Evolutionary conservation across 2,888 invertebrate genomes (phyloP).

Genomic region (Trachelus iudaicus): DNA sequence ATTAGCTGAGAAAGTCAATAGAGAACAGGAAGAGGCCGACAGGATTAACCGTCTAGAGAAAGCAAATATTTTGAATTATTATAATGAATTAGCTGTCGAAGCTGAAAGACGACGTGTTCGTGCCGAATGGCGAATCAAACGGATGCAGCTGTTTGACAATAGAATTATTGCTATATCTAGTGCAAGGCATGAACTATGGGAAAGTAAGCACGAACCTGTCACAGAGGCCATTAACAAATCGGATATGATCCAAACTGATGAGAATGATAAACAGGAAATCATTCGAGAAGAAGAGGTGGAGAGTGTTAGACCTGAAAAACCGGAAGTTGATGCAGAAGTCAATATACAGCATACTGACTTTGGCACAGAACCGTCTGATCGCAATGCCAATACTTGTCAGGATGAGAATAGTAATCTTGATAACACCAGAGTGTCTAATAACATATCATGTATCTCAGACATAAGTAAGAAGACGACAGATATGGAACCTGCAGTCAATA

Average conservation of each 20-base stretch:
- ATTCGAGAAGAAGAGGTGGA: conserved; percentile 65
- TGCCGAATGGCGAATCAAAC: conserved; percentile 71
- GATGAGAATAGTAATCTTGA: conserved; percentile 20
- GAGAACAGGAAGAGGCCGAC: conserved; percentile 45
- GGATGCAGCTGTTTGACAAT: conserved; percentile 54
- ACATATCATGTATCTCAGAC: background rate
- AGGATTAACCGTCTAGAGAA: conserved; percentile 32
- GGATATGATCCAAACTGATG: conserved; percentile 27
- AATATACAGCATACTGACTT: background rate
- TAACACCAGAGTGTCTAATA: background rate
- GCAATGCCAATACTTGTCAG: conserved; percentile 4
- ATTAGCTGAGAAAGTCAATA: conserved; percentile 33
- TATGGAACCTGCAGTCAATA: background rate
- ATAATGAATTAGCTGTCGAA: conserved; percentile 72
- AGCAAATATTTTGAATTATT: conserved; percentile 72
- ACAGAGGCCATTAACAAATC: background rate
- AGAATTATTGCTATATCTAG: conserved; percentile 39
- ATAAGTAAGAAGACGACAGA: background rate
- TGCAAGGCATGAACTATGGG: conserved; percentile 15
- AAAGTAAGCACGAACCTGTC: background rate
- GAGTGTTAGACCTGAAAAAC: conserved; percentile 56
- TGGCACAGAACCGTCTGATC: conserved; percentile 12
- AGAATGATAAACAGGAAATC: conserved; percentile 49
- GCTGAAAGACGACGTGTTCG: conserved; percentile 70
- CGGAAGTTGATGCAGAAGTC: background rate